phyloP scores from a whole-genome alignment of 1,140 invertebrate species.

The Philotrypesis tridentata region DNA sequence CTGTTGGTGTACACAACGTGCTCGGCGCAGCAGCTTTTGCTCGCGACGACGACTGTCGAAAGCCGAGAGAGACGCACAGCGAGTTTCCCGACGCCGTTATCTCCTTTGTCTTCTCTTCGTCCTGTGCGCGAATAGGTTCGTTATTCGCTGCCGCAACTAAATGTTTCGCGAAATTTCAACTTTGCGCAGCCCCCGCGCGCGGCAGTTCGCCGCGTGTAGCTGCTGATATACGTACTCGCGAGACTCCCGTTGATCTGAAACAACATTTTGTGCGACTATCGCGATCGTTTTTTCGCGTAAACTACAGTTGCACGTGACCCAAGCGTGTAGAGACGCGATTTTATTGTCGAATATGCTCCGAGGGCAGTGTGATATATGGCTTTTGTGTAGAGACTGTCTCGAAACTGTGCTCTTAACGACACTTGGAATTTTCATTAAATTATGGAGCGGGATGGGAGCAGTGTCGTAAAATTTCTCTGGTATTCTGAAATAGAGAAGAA shows the following conservation, averaged over 20 bases:
- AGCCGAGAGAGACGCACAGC: too few relatives aligned
- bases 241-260: too few relatives aligned
- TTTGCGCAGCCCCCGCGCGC: not conserved
- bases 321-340: too few relatives aligned
- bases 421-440: conserved; percentile 14
- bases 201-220: too few relatives aligned
- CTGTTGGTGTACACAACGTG: not conserved
- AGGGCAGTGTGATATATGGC: not conserved
- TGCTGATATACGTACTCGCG: not conserved
- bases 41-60: not conserved
- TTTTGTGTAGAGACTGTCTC: not conserved
- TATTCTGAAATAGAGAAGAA: not conserved
- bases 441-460: not conserved
- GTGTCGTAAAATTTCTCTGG: not conserved
- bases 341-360: not conserved
- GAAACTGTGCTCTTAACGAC: not conserved
- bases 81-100: not conserved
- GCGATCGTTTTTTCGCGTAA: too few relatives aligned
- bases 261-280: too few relatives aligned
- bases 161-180: not conserved
- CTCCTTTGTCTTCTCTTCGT: not conserved
- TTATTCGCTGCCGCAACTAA: not conserved
- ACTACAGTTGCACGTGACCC: not conserved
- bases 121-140: not conserved
- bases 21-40: too few relatives aligned